These are phyloP conservation scores for Pterocles burchelli DNA, from an alignment of 2,113 vertebrate genomes.

Conservation along the genomic window DNA sequence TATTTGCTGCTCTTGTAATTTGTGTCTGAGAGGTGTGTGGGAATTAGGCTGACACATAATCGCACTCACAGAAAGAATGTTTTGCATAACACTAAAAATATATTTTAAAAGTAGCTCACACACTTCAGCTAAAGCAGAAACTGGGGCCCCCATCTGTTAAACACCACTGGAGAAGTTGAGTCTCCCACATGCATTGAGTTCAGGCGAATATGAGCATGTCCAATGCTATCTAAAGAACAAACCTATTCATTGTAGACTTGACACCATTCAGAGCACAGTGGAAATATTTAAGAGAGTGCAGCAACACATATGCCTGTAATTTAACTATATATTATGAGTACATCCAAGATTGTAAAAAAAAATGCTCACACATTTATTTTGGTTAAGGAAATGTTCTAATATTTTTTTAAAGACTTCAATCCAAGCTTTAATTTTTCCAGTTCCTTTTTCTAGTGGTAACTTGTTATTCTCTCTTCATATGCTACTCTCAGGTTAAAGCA, in stretches of 20 bases:
- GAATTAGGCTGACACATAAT: background rate
- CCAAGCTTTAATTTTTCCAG: background rate
- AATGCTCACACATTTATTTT: background rate
- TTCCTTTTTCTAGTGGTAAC: background rate
- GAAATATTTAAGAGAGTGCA: background rate
- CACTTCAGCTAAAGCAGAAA: constrained; percentile 19
- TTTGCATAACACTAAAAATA: background rate
- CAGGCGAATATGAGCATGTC: background rate
- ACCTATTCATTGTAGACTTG: background rate
- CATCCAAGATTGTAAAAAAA: background rate
- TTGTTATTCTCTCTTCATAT: background rate
- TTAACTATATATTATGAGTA: background rate
- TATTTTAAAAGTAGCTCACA: background rate
- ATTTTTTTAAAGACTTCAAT: background rate
- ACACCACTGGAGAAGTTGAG: background rate
- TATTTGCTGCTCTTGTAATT: constrained; percentile 32
- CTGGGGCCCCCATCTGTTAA: background rate
- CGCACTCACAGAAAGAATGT: background rate
- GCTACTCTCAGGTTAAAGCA: background rate
- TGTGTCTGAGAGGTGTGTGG: background rate
- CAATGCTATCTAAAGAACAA: background rate
- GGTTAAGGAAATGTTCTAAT: background rate
- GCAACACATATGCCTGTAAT: background rate
- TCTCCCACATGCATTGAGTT: background rate
- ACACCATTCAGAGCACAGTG: background rate